Evolutionary conservation across 2,888 invertebrate species (phyloP).

Genomic region (Drosophila paranaensis): DNA sequence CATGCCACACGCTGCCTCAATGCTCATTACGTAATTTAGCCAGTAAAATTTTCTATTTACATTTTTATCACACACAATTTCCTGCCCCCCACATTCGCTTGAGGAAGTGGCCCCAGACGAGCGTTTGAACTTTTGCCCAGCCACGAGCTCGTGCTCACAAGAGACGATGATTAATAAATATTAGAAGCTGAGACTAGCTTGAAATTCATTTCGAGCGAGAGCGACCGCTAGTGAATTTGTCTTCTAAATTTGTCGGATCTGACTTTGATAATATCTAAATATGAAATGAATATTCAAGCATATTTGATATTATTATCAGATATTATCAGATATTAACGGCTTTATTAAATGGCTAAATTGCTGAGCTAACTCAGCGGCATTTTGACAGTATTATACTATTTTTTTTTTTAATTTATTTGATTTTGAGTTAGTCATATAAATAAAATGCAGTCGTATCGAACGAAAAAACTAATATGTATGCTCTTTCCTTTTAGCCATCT

Average conservation of each 20-base stretch:
- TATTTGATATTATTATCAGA: background rate
- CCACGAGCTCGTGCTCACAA: conserved; percentile 3
- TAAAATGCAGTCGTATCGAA: too few relatives aligned
- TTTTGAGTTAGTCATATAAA: too few relatives aligned
- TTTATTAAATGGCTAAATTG: too few relatives aligned
- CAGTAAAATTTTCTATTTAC: conserved; percentile 61
- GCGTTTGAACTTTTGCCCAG: conserved; percentile 62
- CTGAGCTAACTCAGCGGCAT: too few relatives aligned
- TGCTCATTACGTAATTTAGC: conserved; percentile 66
- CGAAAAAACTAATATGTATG: too few relatives aligned
- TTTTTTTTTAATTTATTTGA: too few relatives aligned
- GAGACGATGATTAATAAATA: background rate
- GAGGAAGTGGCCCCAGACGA: conserved; percentile 50
- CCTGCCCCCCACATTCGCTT: conserved; percentile 52
- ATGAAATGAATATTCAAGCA: background rate
- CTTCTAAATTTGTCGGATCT: background rate
- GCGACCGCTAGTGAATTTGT: background rate
- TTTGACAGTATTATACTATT: too few relatives aligned
- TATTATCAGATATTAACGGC: too few relatives aligned
- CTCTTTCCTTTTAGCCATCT: too few relatives aligned
- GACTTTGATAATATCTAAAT: background rate
- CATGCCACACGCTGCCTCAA: conserved; percentile 48
- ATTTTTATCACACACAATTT: conserved; percentile 64
- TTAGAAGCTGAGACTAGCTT: background rate
- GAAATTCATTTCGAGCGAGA: background rate